Percentiles rank a stretch among this genome's conserved stretches.
Conservation (phyloP, 2,113 vertebrate genomes). For the Oceanodroma tethys region DNA sequence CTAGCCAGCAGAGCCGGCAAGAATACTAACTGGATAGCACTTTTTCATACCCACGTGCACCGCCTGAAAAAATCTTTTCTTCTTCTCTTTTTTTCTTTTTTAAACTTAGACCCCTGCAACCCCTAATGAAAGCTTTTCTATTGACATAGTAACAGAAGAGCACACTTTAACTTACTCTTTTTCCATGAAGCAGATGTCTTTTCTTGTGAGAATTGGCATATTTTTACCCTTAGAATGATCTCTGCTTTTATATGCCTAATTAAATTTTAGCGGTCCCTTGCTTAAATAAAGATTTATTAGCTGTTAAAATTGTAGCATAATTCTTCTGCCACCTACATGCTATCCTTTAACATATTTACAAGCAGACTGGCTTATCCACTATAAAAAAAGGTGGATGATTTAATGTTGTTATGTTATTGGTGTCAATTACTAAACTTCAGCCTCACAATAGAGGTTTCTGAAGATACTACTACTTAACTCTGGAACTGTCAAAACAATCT, state of each 20-base stretch:
- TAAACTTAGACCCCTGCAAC: constrained; percentile 13
- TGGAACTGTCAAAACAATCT: constrained; percentile 26
- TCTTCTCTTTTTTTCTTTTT: background rate
- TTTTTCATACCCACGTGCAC: background rate
- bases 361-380: constrained; percentile 66
- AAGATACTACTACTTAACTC: constrained; percentile 45
- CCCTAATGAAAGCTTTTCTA: constrained; percentile 38
- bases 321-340: constrained; percentile 75
- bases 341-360: constrained; percentile 78
- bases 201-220: constrained; percentile 70
- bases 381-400: constrained; percentile 67
- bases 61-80: background rate
- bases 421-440: constrained; percentile 72
- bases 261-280: constrained; percentile 80
- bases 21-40: background rate
- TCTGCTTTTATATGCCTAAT: constrained; percentile 80
- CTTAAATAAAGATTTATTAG: constrained; percentile 85
- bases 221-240: constrained; percentile 77
- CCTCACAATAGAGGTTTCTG: constrained; percentile 60
- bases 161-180: constrained; percentile 61
- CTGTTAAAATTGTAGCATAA: constrained; percentile 79
- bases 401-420: constrained; percentile 64
- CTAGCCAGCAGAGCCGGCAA: background rate
- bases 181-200: constrained; percentile 66
- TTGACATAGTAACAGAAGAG: constrained; percentile 49